Evolutionary conservation across 1,140 invertebrate species (phyloP).

Genomic region (Dreissena polymorpha): DNA sequence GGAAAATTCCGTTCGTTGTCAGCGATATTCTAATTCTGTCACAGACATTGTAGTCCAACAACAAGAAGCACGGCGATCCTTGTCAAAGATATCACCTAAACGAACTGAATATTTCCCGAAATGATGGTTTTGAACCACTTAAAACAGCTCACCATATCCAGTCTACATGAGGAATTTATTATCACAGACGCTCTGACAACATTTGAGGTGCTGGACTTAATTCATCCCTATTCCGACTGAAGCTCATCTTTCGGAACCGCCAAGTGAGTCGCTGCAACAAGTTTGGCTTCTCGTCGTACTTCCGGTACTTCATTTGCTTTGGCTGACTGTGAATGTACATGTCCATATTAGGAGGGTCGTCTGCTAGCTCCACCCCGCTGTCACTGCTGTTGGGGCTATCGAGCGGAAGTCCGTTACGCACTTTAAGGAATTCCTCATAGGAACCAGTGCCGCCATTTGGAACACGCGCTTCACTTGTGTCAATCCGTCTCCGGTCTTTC

Average conservation of each 20-base stretch:
- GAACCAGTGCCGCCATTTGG: not conserved
- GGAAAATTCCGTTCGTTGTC: too few species aligned
- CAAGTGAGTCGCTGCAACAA: constrained; percentile 52
- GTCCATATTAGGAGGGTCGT: constrained; percentile 15
- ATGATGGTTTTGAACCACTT: too few species aligned
- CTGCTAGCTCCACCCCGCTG: constrained; percentile 44
- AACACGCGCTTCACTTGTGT: not conserved
- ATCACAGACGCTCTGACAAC: not conserved
- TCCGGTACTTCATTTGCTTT: constrained; percentile 35
- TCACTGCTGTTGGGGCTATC: constrained; percentile 54
- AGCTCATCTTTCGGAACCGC: constrained; percentile 24
- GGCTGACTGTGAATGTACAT: constrained; percentile 52
- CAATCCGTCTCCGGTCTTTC: constrained; percentile 35
- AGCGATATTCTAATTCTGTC: too few species aligned
- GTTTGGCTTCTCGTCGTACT: constrained; percentile 28
- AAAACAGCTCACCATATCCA: too few species aligned
- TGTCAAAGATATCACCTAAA: too few species aligned
- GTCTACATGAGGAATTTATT: too few species aligned
- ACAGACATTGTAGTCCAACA: too few species aligned
- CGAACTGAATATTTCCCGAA: too few species aligned
- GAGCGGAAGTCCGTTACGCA: constrained; percentile 20
- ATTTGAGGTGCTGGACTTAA: not conserved
- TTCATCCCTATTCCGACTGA: too few species aligned
- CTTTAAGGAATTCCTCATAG: constrained; percentile 49
- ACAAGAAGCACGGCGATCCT: too few species aligned